Evolutionary conservation across 1,140 invertebrate genomes (phyloP).

Genomic region (Asbolus verrucosus): DNA sequence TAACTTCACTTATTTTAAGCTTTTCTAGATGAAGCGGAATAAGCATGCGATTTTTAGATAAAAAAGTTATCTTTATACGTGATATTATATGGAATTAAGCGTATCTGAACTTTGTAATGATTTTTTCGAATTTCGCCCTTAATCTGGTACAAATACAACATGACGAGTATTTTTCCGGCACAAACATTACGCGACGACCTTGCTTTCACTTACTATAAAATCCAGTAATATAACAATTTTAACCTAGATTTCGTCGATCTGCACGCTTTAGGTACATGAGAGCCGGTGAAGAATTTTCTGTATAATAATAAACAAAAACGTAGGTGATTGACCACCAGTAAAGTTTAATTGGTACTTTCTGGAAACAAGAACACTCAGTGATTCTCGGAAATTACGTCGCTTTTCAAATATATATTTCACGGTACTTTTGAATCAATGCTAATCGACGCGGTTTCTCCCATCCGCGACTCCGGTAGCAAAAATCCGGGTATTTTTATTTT

Average conservation of each 20-base stretch:
- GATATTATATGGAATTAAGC: no score
- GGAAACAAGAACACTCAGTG: no score
- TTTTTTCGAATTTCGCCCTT: no score
- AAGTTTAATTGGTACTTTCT: no score
- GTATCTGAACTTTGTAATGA: neutral
- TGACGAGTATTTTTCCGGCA: constrained; percentile 21
- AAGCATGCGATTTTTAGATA: neutral
- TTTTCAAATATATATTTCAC: neutral
- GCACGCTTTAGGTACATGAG: constrained; percentile 17
- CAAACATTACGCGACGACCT: constrained; percentile 44
- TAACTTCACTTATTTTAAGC: no score
- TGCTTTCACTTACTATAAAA: constrained; percentile 38
- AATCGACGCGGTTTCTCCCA: constrained; percentile 19
- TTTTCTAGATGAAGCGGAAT: no score
- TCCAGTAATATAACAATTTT: constrained; percentile 42
- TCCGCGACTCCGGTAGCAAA: constrained; percentile 9
- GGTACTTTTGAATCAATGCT: constrained; percentile 1
- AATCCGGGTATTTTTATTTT: constrained; percentile 38
- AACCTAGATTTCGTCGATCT: constrained; percentile 38
- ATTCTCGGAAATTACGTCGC: neutral
- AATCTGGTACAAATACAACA: constrained; percentile 9
- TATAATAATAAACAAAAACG: constrained; percentile 12
- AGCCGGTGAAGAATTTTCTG: neutral
- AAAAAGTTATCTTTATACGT: neutral
- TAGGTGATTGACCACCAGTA: constrained; percentile 2